Conservation (phyloP, 2,113 vertebrate species). For the Thunnus maccoyii region DNA sequence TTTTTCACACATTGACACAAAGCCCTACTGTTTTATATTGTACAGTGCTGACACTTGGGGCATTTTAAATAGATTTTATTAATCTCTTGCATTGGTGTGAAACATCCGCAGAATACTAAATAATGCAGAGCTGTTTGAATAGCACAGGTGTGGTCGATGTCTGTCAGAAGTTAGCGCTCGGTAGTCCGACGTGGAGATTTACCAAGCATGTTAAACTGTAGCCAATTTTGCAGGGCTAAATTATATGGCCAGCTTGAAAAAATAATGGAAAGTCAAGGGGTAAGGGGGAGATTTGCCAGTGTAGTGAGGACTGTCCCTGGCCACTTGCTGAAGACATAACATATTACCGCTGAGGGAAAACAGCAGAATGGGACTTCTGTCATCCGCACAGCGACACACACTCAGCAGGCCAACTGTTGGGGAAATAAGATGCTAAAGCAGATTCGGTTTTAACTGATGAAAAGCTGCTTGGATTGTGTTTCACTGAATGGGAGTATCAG, state of each 20-base stretch:
- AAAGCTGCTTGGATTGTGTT: constrained; percentile 42
- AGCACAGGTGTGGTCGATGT: constrained; percentile 76
- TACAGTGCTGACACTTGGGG: constrained; percentile 24
- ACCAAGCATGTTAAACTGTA: constrained; percentile 74
- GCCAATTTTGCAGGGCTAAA: constrained; percentile 73
- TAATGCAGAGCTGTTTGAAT: constrained; percentile 51
- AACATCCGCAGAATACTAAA: constrained; percentile 69
- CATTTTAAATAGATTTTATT: constrained; percentile 55
- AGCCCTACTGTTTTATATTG: constrained; percentile 56
- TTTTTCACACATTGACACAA: constrained; percentile 67
- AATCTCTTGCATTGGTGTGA: constrained; percentile 53
- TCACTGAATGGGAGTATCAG: constrained; percentile 13
- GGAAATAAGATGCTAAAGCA: constrained; percentile 10
- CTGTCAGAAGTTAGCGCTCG: constrained; percentile 57
- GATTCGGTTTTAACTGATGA: constrained; percentile 25
- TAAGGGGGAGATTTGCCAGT: constrained; percentile 62
- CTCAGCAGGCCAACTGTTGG: constrained; percentile 29
- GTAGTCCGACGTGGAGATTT: constrained; percentile 69
- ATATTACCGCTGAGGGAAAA: constrained; percentile 66
- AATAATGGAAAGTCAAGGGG: constrained; percentile 64
- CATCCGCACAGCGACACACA: constrained; percentile 22
- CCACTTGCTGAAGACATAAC: constrained; percentile 71
- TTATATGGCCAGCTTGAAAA: constrained; percentile 66
- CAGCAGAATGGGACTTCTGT: constrained; percentile 40
- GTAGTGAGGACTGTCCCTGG: constrained; percentile 46